These are phyloP conservation scores for Spermophilus dauricus DNA, from an alignment of 2,113 vertebrate genomes.

Conservation along the genomic window DNA sequence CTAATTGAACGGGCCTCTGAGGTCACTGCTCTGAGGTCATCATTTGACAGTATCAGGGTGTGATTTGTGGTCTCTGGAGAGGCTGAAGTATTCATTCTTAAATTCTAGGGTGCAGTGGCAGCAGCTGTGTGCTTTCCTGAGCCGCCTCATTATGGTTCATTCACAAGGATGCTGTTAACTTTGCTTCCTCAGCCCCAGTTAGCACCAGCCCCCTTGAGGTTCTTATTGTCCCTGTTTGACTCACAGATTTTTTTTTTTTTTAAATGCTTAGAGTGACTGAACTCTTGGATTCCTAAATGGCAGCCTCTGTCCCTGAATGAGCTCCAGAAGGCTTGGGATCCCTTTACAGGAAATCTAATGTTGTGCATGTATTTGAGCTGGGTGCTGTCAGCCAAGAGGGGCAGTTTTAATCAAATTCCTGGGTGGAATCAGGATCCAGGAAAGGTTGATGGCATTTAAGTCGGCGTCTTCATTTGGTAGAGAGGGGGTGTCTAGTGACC, in stretches of 20 bases:
- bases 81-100: constrained; percentile 86
- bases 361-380: fast-evolving
- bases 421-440: not conserved
- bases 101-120: constrained; percentile 87
- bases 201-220: constrained; percentile 39
- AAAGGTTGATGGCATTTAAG: not conserved
- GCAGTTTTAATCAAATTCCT: not conserved
- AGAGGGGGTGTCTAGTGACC: not conserved
- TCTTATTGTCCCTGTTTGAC: constrained; percentile 49
- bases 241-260: constrained; percentile 43
- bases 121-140: constrained; percentile 86
- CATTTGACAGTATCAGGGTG: constrained; percentile 73
- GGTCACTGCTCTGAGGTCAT: constrained; percentile 73
- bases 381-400: not conserved
- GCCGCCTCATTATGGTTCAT: constrained; percentile 85
- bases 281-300: not conserved
- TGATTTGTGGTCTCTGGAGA: constrained; percentile 82
- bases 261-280: not conserved
- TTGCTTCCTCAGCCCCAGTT: constrained; percentile 44
- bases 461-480: not conserved
- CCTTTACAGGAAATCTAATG: not conserved
- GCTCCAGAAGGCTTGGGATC: not conserved
- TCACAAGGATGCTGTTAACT: constrained; percentile 81
- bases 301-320: not conserved
- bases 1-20: constrained; percentile 74